A percentile compares a stretch with the other conserved stretches of the same genome.
phyloP scores from a whole-genome alignment of 2,797 vertebrate species.

The Parauchenoglanis punctatus region DNA sequence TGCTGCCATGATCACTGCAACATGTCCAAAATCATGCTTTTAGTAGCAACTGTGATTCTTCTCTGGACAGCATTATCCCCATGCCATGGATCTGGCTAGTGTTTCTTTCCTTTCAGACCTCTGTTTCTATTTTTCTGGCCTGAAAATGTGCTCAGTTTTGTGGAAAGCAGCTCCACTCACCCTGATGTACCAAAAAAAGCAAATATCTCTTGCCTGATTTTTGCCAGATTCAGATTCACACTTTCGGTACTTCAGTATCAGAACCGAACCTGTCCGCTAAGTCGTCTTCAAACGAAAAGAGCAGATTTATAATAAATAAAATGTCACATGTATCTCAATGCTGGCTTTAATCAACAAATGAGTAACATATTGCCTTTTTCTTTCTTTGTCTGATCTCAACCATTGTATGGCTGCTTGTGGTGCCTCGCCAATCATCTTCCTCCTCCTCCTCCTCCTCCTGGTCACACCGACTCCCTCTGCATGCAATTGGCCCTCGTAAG shows the following conservation, averaged over 20 bases:
- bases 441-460: background rate
- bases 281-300: background rate
- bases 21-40: background rate
- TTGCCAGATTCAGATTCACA: background rate
- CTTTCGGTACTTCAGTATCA: too few relatives aligned
- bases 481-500: slow-evolving; percentile 95
- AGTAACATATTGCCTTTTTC: slow-evolving; percentile 94
- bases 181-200: background rate
- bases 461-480: slow-evolving; percentile 64
- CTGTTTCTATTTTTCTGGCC: background rate
- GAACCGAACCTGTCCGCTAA: too few relatives aligned
- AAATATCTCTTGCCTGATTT: background rate
- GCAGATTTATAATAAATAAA: too few relatives aligned
- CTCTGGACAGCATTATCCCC: background rate
- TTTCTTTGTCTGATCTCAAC: slow-evolving; percentile 50
- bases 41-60: too few relatives aligned
- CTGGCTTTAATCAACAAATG: slow-evolving; percentile 26
- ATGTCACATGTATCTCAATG: too few relatives aligned
- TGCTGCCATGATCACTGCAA: background rate
- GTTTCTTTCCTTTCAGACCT: background rate
- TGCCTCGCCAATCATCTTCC: slow-evolving; percentile 26
- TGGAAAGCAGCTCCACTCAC: background rate
- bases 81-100: background rate
- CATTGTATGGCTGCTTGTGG: background rate
- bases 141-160: background rate